Evolutionary conservation across 2,888 invertebrate species (phyloP).

Genomic region (Lasioglossum pauxillum): DNA sequence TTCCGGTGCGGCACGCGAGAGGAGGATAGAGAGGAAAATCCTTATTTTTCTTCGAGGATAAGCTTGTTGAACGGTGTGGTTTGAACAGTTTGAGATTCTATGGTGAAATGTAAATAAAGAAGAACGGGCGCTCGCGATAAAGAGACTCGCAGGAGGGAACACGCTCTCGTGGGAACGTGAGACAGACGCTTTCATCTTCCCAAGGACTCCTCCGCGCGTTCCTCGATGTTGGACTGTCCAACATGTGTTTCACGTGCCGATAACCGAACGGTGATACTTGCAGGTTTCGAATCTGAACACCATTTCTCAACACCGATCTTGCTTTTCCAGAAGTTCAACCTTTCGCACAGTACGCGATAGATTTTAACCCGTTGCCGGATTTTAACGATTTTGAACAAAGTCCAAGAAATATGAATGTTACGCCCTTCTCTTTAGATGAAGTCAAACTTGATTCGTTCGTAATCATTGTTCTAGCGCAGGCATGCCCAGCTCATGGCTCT

Average conservation of each 20-base stretch:
- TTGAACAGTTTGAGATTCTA: slow-evolving; percentile 23
- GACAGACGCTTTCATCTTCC: not conserved
- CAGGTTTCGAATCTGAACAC: no score
- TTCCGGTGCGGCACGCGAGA: not conserved
- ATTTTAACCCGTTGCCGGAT: no score
- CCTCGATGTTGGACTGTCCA: not conserved
- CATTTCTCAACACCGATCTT: no score
- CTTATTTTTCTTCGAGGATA: slow-evolving; percentile 32
- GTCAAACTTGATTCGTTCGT: no score
- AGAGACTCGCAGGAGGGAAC: not conserved
- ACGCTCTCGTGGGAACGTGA: not conserved
- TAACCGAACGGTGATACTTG: not conserved
- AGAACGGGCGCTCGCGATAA: not conserved
- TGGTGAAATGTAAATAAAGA: slow-evolving; percentile 39
- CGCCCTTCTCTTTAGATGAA: no score
- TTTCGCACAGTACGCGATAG: no score
- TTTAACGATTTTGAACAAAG: no score
- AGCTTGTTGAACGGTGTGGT: slow-evolving; percentile 40
- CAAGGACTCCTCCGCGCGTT: not conserved
- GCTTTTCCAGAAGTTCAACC: no score
- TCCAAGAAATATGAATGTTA: no score
- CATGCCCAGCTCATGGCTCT: no score
- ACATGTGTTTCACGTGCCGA: not conserved
- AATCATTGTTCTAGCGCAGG: no score
- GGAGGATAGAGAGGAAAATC: slow-evolving; percentile 2